Evolutionary conservation across 2,888 invertebrate genomes (phyloP), one percentile per base, ranked within the genome.

Genomic region (Drosophila anomalata): DNA sequence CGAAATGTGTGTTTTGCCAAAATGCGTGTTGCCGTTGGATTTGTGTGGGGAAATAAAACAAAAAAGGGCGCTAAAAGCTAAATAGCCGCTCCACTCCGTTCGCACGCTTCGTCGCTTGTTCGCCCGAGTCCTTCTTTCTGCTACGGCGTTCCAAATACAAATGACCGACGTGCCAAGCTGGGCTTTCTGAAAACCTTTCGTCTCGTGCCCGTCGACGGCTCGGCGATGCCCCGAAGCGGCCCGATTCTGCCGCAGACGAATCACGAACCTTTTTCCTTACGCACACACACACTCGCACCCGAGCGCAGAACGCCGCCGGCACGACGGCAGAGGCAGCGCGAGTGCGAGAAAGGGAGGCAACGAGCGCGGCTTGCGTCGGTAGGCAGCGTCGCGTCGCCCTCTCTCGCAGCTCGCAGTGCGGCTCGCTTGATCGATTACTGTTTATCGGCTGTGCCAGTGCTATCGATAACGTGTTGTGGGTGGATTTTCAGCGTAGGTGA

Each of bases 21-120:
- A 80, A 79, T 53, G 17, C 31, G 53, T 68, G 57, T 6, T 56
- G 39, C 46, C 59, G 58, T 59, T 61, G 26, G 29, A 39, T 74
- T 67, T 77, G 61, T 44, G 62, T 75, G 46, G 46, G 42, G 76
- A 89, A 87, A 87, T 82, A 53, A 88, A 88, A 79, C 72, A 90
- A 89, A 89, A 90, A 88, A 90, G 87, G 87, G 87, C 89, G 90
- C 90, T 90, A 90, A 89, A 89, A 90, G 89, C 84, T 85, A 89
- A 89, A 87, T 87, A 89, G 87, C 86, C 86, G 83, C 89, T 86
- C 88, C 89, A 75, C 89, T 89, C 81, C 84, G 88, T 82, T 76
- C 88, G 46, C 84, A 84, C 88, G 88, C 80, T 81, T 84, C 84
- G 77, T 75, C 75, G 76, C 75, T 78, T 77, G 70, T 79, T 82